A percentile compares a stretch with the other conserved stretches of the same genome.
Evolutionary conservation across 2,888 invertebrate species (phyloP).

Genomic region (Chloroclysta siterata): DNA sequence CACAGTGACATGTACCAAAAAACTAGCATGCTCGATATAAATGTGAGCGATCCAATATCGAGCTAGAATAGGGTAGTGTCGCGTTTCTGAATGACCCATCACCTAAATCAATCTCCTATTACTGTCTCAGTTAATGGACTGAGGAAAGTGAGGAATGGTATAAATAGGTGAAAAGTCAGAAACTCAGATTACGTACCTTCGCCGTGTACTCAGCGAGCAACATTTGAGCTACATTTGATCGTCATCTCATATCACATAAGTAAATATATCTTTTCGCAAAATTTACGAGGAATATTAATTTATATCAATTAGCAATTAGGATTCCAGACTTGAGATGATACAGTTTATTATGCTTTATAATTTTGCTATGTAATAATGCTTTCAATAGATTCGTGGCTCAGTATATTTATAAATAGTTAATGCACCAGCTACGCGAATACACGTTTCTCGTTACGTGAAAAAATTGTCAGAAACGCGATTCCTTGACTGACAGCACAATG

Average conservation of each 20-base stretch:
- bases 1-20: slow-evolving; percentile 17
- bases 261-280: background rate
- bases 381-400: no score
- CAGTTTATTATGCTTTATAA: no score
- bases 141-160: slow-evolving; percentile 61
- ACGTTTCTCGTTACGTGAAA: slow-evolving; percentile 63
- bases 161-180: slow-evolving; percentile 67
- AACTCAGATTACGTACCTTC: slow-evolving; percentile 48
- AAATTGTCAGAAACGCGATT: slow-evolving; percentile 73
- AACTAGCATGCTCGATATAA: slow-evolving; percentile 23
- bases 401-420: no score
- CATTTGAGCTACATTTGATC: slow-evolving; percentile 4
- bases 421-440: slow-evolving; percentile 51
- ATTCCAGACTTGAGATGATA: no score
- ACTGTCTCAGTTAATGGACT: slow-evolving; percentile 66
- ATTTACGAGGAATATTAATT: no score
- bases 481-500: slow-evolving; percentile 76
- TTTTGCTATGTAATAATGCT: no score
- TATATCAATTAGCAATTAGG: no score
- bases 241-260: no score
- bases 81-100: slow-evolving; percentile 54
- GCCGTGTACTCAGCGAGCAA: background rate
- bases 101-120: slow-evolving; percentile 63
- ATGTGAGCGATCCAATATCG: slow-evolving; percentile 35
- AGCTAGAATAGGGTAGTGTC: slow-evolving; percentile 36